These are phyloP conservation scores for Micoletzkya japonica DNA, from an alignment of 2,888 invertebrate genomes.

Conservation along the genomic window DNA sequence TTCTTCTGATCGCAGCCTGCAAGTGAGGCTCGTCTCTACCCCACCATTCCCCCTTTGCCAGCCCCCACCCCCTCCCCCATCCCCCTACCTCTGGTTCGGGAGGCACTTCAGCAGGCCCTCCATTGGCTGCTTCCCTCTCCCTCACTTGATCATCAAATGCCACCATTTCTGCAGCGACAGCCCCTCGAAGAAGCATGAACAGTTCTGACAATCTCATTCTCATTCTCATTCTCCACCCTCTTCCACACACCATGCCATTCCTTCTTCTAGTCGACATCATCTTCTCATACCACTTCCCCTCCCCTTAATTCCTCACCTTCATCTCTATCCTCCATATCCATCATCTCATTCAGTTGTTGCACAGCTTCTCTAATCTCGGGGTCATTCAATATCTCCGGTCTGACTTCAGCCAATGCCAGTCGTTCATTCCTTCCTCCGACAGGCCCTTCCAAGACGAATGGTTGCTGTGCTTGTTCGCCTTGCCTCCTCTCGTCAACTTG, in stretches of 20 bases:
- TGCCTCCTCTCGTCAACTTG: no score
- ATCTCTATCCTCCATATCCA: neutral
- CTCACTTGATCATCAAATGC: no score
- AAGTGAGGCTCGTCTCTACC: neutral
- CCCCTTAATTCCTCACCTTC: neutral
- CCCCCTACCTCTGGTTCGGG: neutral
- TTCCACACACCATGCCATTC: no score
- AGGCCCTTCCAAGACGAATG: no score
- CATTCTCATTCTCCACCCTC: no score
- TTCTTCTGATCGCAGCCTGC: neutral
- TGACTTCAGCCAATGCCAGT: no score
- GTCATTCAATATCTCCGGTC: no score
- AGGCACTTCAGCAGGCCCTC: neutral
- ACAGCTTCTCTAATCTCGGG: neutral
- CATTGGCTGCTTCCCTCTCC: neutral
- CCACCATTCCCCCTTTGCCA: neutral
- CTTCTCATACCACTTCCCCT: no score
- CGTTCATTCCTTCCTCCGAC: no score
- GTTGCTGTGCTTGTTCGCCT: no score
- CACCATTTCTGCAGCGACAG: neutral
- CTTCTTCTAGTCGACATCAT: neutral
- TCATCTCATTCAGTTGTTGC: no score
- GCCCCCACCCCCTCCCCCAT: neutral
- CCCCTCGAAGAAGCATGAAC: slow-evolving; percentile 9
- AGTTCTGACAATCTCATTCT: no score